Evolutionary conservation across 2,113 vertebrate species (phyloP), one percentile per base, ranked within the genome.

Genomic region (Ellobius talpinus): DNA sequence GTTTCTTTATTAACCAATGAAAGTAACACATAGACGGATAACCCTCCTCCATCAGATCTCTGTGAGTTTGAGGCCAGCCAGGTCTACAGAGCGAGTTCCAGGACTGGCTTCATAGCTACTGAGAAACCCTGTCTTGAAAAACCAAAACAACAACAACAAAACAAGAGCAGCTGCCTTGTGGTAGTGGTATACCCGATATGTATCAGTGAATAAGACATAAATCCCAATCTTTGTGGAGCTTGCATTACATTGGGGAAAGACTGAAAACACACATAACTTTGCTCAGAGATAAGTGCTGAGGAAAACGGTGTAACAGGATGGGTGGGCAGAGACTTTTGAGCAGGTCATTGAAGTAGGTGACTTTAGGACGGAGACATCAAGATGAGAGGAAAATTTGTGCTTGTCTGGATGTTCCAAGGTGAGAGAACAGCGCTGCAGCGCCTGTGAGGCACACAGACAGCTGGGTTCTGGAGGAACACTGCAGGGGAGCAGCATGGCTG

Each of bases 231-330:
- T 70, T 72, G 24, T 78, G 65, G 92, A 73, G 11, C 29, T 95
- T 94, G 73, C 7, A 55, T 91, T 87, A 39, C 58, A 86, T 0
- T 79, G 36, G 36, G 42, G 39, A 81, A 90, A 78, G 50, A 78
- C 23, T 52, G 74, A 90, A 90, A 74, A 79, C n/a, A 73, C 29
- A 87, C 31, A 45, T 11, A 74, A 39, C 21, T 95, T 96, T 91
- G 52, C 47, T 92, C 39, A 92, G 55, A 82, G 90, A 55, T 61
- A 26, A 90, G 79, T 88, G 85, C 77, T 84, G 55, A 61, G 79
- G 73, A 65, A 31, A 55, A 91, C 91, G 52, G 14, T n/a, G 72
- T n/a, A 58, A 76, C 36, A 92, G 72, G 79, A 68, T 52, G 45
- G 33, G 31, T 21, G 55, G 84, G 23, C 50, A 68, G 42, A 74